Conservation (phyloP, 2,797 vertebrate genomes). For the Ataeniobius toweri region DNA sequence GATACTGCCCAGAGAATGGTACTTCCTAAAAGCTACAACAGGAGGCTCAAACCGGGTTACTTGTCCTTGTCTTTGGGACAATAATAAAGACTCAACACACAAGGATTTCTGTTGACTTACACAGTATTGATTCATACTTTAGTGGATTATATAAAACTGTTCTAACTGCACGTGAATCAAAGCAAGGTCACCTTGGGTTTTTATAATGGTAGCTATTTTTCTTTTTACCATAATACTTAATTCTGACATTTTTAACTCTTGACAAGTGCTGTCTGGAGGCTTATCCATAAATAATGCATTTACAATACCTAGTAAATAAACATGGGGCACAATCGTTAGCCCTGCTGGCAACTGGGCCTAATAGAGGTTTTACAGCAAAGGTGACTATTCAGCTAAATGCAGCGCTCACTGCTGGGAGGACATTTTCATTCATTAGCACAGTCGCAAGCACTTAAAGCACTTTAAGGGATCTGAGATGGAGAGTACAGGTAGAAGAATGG, state of each 20-base stretch:
- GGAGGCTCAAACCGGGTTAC: slow-evolving; percentile 54
- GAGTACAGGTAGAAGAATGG: slow-evolving; percentile 70
- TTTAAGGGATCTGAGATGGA: slow-evolving; percentile 92
- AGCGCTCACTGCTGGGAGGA: slow-evolving; percentile 88
- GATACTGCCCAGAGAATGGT: slow-evolving; percentile 30
- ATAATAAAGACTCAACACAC: slow-evolving; percentile 68
- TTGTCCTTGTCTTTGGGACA: slow-evolving; percentile 72
- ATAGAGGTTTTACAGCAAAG: slow-evolving; percentile 98
- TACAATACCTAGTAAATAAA: slow-evolving; percentile 99
- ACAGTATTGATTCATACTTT: slow-evolving; percentile 80
- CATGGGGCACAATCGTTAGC: slow-evolving; percentile 94
- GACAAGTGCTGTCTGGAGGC: slow-evolving; percentile 93
- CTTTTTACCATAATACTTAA: slow-evolving; percentile 85
- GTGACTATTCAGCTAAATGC: slow-evolving; percentile 99
- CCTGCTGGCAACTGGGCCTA: slow-evolving; percentile 89
- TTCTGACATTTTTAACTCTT: slow-evolving; percentile 94
- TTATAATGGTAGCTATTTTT: slow-evolving; percentile 88
- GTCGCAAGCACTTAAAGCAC: slow-evolving; percentile 99
- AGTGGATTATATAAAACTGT: slow-evolving; percentile 85
- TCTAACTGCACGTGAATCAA: slow-evolving; percentile 92
- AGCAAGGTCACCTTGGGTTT: slow-evolving; percentile 90
- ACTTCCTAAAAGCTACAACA: slow-evolving; percentile 45
- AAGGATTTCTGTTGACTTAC: slow-evolving; percentile 70
- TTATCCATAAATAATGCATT: slow-evolving; percentile 99
- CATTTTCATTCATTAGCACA: slow-evolving; percentile 99